A percentile compares a stretch with the other conserved stretches of the same genome.
Conservation (phyloP, 2,888 invertebrate species). For the Lumbricus terrestris region DNA sequence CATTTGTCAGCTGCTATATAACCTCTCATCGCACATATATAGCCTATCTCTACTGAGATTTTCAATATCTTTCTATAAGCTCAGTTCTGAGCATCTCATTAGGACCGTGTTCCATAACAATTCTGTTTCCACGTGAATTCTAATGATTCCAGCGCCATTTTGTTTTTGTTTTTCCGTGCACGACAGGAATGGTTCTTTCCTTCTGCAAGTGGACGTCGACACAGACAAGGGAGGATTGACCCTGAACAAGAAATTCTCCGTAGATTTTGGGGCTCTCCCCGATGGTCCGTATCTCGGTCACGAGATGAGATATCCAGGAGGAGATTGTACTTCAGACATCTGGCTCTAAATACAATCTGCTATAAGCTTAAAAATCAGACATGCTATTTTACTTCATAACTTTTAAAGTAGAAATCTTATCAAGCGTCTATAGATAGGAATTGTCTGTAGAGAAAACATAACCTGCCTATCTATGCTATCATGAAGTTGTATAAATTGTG, state of each 20-base stretch:
- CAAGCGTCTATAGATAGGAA: too few species aligned
- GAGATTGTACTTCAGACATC: slow-evolving; percentile 94
- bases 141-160: not conserved
- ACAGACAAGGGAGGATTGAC: slow-evolving; percentile 80
- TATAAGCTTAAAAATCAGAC: not conserved
- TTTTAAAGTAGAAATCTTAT: too few species aligned
- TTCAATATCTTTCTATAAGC: not conserved
- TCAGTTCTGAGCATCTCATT: not conserved
- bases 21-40: too few species aligned
- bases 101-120: too few species aligned
- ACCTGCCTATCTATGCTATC: too few species aligned
- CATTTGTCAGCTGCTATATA: too few species aligned
- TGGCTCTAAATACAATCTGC: slow-evolving; percentile 40
- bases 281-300: slow-evolving; percentile 86
- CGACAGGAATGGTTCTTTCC: slow-evolving; percentile 57
- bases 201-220: slow-evolving; percentile 83
- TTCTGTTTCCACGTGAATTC: too few species aligned
- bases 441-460: too few species aligned
- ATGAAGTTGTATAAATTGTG: too few species aligned
- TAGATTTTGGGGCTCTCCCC: slow-evolving; percentile 86
- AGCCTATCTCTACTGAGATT: not conserved
- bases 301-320: slow-evolving; percentile 97
- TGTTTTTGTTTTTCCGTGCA: not conserved
- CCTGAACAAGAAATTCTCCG: slow-evolving; percentile 80
- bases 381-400: not conserved